A percentile compares a stretch with the other conserved stretches of the same genome.
These are phyloP conservation scores for Delphinus delphis DNA, from an alignment of 2,113 vertebrate species.

Conservation along the genomic window DNA sequence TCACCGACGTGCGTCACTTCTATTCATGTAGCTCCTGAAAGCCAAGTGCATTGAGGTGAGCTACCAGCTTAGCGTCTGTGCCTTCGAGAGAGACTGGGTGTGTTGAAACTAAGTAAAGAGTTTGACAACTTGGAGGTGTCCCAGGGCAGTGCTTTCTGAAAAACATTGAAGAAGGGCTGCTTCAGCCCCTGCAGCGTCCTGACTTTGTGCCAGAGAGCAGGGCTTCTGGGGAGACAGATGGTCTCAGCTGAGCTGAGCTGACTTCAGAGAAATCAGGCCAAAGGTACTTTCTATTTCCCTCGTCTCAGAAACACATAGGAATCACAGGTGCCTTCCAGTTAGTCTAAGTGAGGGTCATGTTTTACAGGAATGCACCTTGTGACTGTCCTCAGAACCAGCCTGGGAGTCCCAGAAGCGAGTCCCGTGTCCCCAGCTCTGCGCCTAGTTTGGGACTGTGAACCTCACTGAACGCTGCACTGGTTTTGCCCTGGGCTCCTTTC, in stretches of 20 bases:
- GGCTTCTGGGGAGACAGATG: background rate
- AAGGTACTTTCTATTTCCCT: background rate
- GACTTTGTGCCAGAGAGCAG: background rate
- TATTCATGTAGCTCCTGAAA: background rate
- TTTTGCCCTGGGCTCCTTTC: background rate
- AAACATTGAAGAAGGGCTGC: background rate
- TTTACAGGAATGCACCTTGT: too few species aligned
- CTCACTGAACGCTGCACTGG: accelerated
- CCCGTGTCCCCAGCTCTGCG: too few species aligned
- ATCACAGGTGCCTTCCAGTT: background rate
- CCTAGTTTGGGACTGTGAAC: accelerated
- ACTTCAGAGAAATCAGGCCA: background rate
- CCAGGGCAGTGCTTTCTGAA: accelerated
- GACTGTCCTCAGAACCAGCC: background rate
- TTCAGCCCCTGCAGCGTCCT: accelerated
- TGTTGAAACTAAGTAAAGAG: background rate
- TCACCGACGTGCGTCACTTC: accelerated
- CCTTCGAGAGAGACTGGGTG: background rate
- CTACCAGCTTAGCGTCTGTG: background rate
- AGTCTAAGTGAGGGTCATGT: accelerated
- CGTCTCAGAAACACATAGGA: background rate
- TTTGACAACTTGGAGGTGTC: background rate
- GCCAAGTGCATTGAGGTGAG: background rate
- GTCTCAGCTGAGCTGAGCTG: too few species aligned
- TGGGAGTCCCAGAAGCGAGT: too few species aligned